These are phyloP conservation scores for Gryllus longicercus DNA, from an alignment of 2,888 invertebrate genomes.

Conservation along the genomic window DNA sequence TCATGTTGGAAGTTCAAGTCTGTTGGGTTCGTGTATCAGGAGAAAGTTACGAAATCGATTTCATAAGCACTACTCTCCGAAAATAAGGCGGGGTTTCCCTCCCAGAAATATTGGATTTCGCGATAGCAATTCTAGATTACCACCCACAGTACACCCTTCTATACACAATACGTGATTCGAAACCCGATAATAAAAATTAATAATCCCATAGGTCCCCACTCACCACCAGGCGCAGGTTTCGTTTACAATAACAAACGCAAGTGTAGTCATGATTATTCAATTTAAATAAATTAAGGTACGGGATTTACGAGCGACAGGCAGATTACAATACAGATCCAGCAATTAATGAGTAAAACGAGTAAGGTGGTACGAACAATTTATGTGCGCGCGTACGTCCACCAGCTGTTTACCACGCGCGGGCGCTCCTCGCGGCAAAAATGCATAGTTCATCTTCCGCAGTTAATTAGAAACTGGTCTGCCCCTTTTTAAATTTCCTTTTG, in stretches of 20 bases:
- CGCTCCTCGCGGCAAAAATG: background rate
- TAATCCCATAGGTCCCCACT: background rate
- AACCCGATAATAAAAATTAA: background rate
- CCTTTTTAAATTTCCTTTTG: conserved; percentile 17
- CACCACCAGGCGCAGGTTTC: background rate
- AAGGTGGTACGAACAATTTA: background rate
- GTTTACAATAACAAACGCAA: background rate
- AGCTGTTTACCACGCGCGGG: background rate
- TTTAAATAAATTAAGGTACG: background rate
- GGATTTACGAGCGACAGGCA: conserved; percentile 1
- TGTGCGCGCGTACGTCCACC: background rate
- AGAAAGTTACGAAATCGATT: background rate
- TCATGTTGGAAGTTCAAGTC: no score
- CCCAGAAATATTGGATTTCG: background rate
- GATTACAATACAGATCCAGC: conserved; percentile 6
- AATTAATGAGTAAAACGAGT: conserved; percentile 17
- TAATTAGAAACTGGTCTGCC: conserved; percentile 8
- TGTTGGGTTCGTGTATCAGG: no score
- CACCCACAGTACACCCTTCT: background rate
- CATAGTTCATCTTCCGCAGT: conserved; percentile 7
- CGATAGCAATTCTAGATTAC: background rate
- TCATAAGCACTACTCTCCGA: background rate
- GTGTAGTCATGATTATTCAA: conserved; percentile 1
- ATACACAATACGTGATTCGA: background rate
- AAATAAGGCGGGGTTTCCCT: background rate